These are phyloP conservation scores for Magallana ariakensis DNA, from an alignment of 1,140 invertebrate species.

Conservation along the genomic window DNA sequence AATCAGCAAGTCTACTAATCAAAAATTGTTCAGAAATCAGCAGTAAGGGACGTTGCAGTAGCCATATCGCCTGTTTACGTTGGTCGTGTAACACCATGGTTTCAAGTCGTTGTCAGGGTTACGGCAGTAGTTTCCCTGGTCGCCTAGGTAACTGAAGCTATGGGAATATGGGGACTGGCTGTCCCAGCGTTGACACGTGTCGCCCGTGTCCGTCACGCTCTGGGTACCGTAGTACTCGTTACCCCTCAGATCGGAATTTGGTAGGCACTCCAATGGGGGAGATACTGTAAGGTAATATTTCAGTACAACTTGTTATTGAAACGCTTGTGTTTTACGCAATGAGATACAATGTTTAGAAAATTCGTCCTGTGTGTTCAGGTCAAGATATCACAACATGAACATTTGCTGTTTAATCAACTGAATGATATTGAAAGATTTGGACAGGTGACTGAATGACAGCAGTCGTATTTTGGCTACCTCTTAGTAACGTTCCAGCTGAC, in stretches of 20 bases:
- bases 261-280: background rate
- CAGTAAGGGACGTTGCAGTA: conserved; percentile 42
- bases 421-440: no score
- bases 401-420: background rate
- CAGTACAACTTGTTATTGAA: background rate
- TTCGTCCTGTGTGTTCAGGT: no score
- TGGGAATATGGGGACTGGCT: conserved; percentile 38
- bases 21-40: background rate
- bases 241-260: background rate
- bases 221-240: conserved; percentile 23
- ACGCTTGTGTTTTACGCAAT: no score
- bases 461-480: background rate
- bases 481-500: background rate
- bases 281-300: background rate
- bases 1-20: no score
- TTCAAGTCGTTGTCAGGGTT: conserved; percentile 25
- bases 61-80: conserved; percentile 13
- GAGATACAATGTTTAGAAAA: no score
- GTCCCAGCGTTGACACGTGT: conserved; percentile 48
- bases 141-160: background rate
- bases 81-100: conserved; percentile 50
- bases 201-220: conserved; percentile 19
- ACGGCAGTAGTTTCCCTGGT: conserved; percentile 51
- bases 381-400: background rate
- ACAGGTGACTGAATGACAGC: background rate